Conservation (phyloP, 2,888 invertebrate genomes). For the Tridacna gigas region DNA sequence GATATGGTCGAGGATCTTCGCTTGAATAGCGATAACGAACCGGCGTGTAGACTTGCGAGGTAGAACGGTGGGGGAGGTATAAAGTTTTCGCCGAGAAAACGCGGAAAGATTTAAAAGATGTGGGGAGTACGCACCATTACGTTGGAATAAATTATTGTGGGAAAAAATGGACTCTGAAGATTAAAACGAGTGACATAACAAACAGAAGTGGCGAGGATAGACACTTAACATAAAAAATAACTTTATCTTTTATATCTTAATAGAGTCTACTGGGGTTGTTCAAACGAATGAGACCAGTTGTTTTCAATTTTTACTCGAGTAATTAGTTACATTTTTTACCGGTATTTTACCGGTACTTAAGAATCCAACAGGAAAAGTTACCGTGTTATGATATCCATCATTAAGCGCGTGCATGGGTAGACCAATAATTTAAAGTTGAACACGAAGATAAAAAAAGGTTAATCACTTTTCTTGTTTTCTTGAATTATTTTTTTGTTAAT, state of each 20-base stretch:
- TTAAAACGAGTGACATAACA: background rate
- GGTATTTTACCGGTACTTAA: background rate
- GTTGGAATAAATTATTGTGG: background rate
- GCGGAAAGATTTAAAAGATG: constrained; percentile 5
- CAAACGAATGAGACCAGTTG: constrained; percentile 2
- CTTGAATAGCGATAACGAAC: background rate
- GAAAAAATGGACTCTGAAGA: background rate
- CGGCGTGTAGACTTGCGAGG: background rate
- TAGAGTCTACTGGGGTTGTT: background rate
- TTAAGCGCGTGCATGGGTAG: background rate
- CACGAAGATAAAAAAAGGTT: background rate
- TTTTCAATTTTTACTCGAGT: constrained; percentile 7
- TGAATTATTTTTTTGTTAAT: background rate
- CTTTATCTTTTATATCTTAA: constrained; percentile 3
- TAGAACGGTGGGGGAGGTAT: background rate
- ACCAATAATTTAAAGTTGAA: constrained; percentile 4
- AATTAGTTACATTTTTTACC: constrained; percentile 15
- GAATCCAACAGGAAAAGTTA: background rate
- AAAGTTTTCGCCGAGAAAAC: background rate
- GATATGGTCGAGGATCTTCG: no score
- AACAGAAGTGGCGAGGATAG: background rate
- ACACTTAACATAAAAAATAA: constrained; percentile 2
- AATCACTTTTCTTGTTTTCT: constrained; percentile 2
- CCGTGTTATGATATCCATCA: constrained; percentile 3
- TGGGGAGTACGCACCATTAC: background rate